These are phyloP conservation scores for Capromys pilorides DNA, from an alignment of 2,797 vertebrate genomes.

Conservation along the genomic window DNA sequence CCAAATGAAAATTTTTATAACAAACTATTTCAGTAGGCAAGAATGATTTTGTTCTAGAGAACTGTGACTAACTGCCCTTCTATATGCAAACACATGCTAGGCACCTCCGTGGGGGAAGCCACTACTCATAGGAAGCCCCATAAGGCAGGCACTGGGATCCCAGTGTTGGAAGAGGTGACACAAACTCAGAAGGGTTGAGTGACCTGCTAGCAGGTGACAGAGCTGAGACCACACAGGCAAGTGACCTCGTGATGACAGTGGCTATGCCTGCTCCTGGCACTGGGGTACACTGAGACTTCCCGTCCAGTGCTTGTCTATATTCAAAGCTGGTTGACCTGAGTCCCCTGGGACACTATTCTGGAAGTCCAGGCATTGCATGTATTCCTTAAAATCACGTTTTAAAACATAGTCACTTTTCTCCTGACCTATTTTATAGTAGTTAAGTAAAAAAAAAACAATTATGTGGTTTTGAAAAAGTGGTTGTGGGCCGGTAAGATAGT, in stretches of 20 bases:
- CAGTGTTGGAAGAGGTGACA: neutral
- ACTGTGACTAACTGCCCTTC: neutral
- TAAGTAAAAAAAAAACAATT: constrained; percentile 52
- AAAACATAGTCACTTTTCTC: constrained; percentile 74
- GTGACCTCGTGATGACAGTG: neutral
- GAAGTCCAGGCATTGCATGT: constrained; percentile 74
- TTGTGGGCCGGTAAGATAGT: no score
- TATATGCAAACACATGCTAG: neutral
- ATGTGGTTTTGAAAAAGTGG: constrained; percentile 37
- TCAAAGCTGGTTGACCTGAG: constrained; percentile 31
- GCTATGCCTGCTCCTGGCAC: neutral
- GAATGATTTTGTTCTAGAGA: constrained; percentile 32
- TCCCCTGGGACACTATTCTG: constrained; percentile 70
- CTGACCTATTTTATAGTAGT: neutral
- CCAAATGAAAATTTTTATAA: neutral
- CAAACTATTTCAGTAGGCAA: constrained; percentile 7
- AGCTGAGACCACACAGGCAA: neutral
- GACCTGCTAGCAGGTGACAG: neutral
- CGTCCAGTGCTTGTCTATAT: neutral
- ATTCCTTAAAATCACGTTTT: constrained; percentile 81
- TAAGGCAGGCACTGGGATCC: neutral
- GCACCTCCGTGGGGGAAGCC: neutral
- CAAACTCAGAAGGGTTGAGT: neutral
- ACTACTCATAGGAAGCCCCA: neutral
- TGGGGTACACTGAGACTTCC: neutral